Conservation (phyloP, 2,888 invertebrate species). For the Branchipolynoe longqiensis region DNA sequence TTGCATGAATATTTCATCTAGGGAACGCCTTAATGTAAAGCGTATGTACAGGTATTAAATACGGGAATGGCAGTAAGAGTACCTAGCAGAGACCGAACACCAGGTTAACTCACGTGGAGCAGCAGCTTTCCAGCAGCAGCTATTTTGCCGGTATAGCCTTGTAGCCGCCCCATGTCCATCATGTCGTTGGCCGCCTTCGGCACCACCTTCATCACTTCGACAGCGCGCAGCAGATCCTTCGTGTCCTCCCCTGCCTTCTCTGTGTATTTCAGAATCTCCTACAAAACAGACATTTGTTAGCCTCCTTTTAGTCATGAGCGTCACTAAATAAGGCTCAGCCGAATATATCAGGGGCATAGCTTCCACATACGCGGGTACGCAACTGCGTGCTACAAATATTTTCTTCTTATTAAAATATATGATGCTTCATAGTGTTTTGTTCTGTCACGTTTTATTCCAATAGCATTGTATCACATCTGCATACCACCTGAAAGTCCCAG, state of each 20-base stretch:
- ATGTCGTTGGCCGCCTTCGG: constrained; percentile 99
- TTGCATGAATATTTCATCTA: no score
- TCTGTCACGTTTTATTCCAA: no score
- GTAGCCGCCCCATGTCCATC: constrained; percentile 98
- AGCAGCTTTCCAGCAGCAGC: constrained; percentile 97
- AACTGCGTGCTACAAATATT: no score
- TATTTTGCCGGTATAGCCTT: constrained; percentile 98
- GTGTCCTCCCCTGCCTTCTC: constrained; percentile 92
- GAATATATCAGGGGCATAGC: not conserved
- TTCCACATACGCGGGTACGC: no score
- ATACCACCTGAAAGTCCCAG: no score
- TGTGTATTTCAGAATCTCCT: constrained; percentile 94
- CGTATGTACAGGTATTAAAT: no score
- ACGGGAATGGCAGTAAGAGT: no score
- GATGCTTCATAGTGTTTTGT: no score
- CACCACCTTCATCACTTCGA: constrained; percentile 89
- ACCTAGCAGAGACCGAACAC: no score
- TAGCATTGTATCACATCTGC: no score
- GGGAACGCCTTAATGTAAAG: no score
- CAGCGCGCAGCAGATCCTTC: constrained; percentile 90
- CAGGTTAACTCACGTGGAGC: constrained; percentile 82
- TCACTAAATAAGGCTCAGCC: not conserved
- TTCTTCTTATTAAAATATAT: no score
- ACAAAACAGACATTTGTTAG: constrained; percentile 64
- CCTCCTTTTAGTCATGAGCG: not conserved